Evolutionary conservation across 1,140 invertebrate genomes (phyloP).

Genomic region (Anoplophora glabripennis): DNA sequence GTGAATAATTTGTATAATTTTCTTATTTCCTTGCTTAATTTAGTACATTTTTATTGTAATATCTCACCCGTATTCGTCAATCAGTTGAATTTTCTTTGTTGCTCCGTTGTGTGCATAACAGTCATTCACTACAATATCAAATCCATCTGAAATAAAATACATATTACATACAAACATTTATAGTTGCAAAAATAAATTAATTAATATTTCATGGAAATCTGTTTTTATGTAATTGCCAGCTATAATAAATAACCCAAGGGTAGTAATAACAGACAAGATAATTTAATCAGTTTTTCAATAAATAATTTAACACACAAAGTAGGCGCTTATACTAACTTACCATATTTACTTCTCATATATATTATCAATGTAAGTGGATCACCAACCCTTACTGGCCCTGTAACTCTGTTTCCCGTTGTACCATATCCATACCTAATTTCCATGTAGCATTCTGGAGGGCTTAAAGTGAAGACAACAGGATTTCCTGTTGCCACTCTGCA

Average conservation of each 20-base stretch:
- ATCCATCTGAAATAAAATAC: conserved; percentile 70
- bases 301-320: too few relatives aligned
- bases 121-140: conserved; percentile 94
- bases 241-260: too few relatives aligned
- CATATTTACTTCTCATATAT: conserved; percentile 92
- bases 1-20: too few relatives aligned
- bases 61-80: conserved; percentile 84
- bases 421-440: conserved; percentile 89
- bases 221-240: neutral
- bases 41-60: neutral
- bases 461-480: conserved; percentile 89
- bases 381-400: conserved; percentile 85
- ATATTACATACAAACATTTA: conserved; percentile 7
- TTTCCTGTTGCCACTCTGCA: conserved; percentile 86
- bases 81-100: conserved; percentile 85
- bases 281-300: too few relatives aligned
- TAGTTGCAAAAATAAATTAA: too few relatives aligned
- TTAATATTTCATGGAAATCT: neutral
- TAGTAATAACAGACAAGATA: too few relatives aligned
- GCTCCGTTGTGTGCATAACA: conserved; percentile 93
- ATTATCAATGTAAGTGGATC: conserved; percentile 90
- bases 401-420: conserved; percentile 75
- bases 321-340: conserved; percentile 51
- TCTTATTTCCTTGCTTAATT: too few relatives aligned
- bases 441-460: conserved; percentile 93